Evolutionary conservation across 1,140 invertebrate species (phyloP).

Genomic region (Drosophila pseudoananassae): DNA sequence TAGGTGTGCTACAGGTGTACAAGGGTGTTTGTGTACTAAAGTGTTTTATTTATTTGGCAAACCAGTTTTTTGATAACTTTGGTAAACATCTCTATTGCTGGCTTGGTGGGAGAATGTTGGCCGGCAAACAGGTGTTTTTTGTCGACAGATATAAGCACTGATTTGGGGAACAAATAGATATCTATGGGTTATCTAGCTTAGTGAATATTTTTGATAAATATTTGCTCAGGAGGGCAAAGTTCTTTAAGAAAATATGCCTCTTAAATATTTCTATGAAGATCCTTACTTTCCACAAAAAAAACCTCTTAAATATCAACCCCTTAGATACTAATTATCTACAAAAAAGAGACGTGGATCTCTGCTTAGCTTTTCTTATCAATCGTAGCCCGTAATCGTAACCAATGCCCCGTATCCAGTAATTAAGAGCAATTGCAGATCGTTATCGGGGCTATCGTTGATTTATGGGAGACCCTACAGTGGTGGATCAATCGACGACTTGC

Average conservation of each 20-base stretch:
- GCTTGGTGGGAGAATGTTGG: background rate
- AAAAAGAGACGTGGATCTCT: no score
- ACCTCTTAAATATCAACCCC: no score
- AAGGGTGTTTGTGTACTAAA: background rate
- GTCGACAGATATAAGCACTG: background rate
- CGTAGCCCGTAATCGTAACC: background rate
- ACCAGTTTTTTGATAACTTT: slow-evolving; percentile 17
- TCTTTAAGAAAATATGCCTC: no score
- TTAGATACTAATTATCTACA: no score
- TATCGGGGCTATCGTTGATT: background rate
- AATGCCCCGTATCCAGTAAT: background rate
- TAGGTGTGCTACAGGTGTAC: background rate
- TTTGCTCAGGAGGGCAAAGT: no score
- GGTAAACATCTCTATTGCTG: slow-evolving; percentile 19
- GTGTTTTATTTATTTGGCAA: background rate
- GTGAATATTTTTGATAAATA: no score
- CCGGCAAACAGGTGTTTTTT: background rate
- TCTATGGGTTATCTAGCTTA: no score
- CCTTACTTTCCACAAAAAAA: no score
- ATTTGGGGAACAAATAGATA: background rate
- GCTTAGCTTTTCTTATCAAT: no score
- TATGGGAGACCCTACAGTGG: background rate
- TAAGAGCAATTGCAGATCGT: background rate
- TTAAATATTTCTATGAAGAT: no score
- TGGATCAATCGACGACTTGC: background rate